Evolutionary conservation across 2,888 invertebrate species (phyloP).

Genomic region (Athrips mouffetella): DNA sequence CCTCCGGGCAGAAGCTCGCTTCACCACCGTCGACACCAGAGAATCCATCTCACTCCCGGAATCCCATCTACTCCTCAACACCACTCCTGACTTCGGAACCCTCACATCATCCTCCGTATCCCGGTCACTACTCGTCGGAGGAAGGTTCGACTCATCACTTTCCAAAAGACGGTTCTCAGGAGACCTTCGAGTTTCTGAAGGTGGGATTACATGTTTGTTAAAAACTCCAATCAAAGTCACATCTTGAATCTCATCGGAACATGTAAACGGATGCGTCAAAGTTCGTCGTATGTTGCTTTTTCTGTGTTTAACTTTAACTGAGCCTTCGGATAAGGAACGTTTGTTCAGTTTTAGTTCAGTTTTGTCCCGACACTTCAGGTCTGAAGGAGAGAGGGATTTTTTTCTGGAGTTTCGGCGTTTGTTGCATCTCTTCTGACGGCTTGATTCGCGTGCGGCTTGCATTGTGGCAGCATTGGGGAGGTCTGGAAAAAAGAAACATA

Average conservation of each 20-base stretch:
- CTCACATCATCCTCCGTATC: constrained; percentile 72
- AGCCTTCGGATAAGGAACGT: constrained; percentile 68
- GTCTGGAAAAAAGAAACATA: constrained; percentile 41
- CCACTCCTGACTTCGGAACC: constrained; percentile 46
- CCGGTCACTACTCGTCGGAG: constrained; percentile 71
- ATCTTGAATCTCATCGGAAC: constrained; percentile 55
- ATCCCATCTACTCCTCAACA: constrained; percentile 63
- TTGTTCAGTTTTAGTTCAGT: constrained; percentile 58
- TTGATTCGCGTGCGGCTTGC: constrained; percentile 67
- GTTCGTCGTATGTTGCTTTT: constrained; percentile 72
- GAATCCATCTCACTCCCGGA: constrained; percentile 79
- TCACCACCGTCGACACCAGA: constrained; percentile 80
- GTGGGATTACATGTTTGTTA: constrained; percentile 44
- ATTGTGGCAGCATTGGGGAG: constrained; percentile 62
- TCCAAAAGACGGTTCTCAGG: constrained; percentile 34
- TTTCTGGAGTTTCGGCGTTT: constrained; percentile 73
- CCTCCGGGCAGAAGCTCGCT: constrained; percentile 81
- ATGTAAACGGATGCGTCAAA: constrained; percentile 69
- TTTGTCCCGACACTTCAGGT: constrained; percentile 62
- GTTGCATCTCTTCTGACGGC: constrained; percentile 66
- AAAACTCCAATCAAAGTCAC: constrained; percentile 54
- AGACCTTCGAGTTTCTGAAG: constrained; percentile 29
- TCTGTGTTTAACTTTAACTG: constrained; percentile 70
- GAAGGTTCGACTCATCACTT: constrained; percentile 70
- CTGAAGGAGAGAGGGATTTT: constrained; percentile 72